phyloP scores from a whole-genome alignment of 2,888 invertebrate genomes.

The Euzophera pinguis region DNA sequence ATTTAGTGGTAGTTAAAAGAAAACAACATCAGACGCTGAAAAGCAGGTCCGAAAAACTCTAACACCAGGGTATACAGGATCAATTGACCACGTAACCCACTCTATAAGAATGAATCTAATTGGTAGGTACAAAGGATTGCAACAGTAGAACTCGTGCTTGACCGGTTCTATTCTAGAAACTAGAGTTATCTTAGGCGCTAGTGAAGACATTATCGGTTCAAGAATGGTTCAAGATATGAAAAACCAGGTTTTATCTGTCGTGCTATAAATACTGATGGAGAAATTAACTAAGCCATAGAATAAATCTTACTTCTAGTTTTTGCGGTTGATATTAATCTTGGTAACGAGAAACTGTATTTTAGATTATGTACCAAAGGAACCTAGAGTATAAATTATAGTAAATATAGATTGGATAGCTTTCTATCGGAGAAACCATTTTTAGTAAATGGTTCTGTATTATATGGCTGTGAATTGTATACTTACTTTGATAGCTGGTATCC shows the following conservation, averaged over 20 bases:
- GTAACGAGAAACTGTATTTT: slow-evolving; percentile 3
- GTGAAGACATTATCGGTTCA: slow-evolving; percentile 4
- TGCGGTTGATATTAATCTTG: not conserved
- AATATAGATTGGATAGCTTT: no score
- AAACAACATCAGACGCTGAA: no score
- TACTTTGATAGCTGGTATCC: no score
- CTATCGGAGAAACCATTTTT: no score
- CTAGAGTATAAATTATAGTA: not conserved
- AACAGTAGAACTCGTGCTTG: not conserved
- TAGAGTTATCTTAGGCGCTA: not conserved
- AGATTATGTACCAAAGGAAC: not conserved
- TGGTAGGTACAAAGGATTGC: not conserved
- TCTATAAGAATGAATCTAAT: no score
- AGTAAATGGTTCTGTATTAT: no score
- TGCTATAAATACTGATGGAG: slow-evolving; percentile 4
- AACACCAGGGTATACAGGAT: no score
- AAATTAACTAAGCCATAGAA: slow-evolving; percentile 5
- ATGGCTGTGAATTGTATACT: no score
- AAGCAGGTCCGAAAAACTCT: no score
- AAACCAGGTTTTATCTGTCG: slow-evolving; percentile 2
- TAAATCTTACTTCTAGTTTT: not conserved
- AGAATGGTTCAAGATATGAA: not conserved
- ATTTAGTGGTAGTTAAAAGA: no score
- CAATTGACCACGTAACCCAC: no score
- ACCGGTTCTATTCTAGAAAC: not conserved